These are phyloP conservation scores for Falco biarmicus DNA, from an alignment of 2,797 vertebrate species.

Conservation along the genomic window DNA sequence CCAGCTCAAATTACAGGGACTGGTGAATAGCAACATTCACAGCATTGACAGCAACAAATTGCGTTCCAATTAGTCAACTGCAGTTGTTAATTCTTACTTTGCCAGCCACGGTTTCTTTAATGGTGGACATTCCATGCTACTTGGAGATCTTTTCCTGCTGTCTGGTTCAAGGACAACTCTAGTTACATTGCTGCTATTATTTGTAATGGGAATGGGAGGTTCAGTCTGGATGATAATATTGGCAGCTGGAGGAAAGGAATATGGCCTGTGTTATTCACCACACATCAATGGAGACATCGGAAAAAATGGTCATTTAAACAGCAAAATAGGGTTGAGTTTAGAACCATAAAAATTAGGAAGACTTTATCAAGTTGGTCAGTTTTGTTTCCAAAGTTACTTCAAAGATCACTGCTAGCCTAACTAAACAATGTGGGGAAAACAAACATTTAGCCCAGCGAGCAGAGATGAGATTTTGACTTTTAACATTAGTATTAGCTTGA, in stretches of 20 bases:
- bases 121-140: slow-evolving; percentile 82
- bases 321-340: neutral
- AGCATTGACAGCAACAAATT: neutral
- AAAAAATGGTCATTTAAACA: neutral
- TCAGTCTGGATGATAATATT: slow-evolving; percentile 97
- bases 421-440: neutral
- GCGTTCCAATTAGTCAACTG: neutral
- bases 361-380: neutral
- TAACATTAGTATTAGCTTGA: neutral
- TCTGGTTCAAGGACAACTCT: slow-evolving; percentile 90
- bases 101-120: slow-evolving; percentile 93
- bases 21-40: rapidly evolving
- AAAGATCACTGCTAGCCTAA: neutral
- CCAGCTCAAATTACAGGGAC: neutral
- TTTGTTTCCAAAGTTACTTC: neutral
- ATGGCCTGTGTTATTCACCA: slow-evolving; percentile 3
- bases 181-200: slow-evolving; percentile 80
- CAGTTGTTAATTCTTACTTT: slow-evolving; percentile 82
- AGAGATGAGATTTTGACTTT: neutral
- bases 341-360: neutral
- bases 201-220: slow-evolving; percentile 80
- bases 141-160: slow-evolving; percentile 86
- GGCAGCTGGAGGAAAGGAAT: slow-evolving; percentile 81
- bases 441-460: neutral
- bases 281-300: rapidly evolving